Base-by-base conservation (phyloP, 2,797 vertebrate genomes). In the Melopsittacus undulatus region DNA sequence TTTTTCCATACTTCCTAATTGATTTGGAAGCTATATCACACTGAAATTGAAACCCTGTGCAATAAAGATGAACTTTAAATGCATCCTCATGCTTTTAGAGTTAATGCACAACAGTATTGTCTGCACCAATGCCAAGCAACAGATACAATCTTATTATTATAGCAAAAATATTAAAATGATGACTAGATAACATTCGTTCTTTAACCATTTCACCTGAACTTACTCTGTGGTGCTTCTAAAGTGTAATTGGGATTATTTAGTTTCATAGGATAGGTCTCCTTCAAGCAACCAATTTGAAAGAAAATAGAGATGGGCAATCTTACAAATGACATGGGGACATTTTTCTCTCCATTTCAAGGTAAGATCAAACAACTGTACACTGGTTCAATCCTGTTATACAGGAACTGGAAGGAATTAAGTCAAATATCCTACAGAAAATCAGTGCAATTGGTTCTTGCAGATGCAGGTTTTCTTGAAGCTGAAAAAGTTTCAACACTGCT, bases 61-160 rank as follows among this genome's bases (percentile, higher is more conserved):
- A 48, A 89, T 90, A 76, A 89, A 88, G 29, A 84, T 36, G n/a
- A 69, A 57, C 17, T 90, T 76, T 64, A 84, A 95, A 91, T 34
- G 86, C 23, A 76, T 32, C n/a, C 20, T 83, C 49, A 30, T 79
- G 57, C 24, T 76, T 66, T 78, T 73, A 81, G 57, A 48, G 13
- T 57, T 92, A 69, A 79, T 51, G 30, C 38, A 82, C 17, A 88
- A 63, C 42, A 68, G 30, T 15, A 88, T 30, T 88, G 43, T 46
- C 54, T 91, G 46, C n/a, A 59, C 8, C 27, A 79, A 66, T 5
- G 61, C 6, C 36, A 75, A 76, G n/a, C 8, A 86, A 77, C 5
- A 86, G 69, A 90, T 74, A 29, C 11, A 42, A 78, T 66, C 69
- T 67, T 73, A 13, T 15, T 56, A 52, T 68, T 56, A 30, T n/a